These are phyloP conservation scores for Mesocricetus auratus DNA, from an alignment of 2,113 vertebrate genomes.

Conservation along the genomic window DNA sequence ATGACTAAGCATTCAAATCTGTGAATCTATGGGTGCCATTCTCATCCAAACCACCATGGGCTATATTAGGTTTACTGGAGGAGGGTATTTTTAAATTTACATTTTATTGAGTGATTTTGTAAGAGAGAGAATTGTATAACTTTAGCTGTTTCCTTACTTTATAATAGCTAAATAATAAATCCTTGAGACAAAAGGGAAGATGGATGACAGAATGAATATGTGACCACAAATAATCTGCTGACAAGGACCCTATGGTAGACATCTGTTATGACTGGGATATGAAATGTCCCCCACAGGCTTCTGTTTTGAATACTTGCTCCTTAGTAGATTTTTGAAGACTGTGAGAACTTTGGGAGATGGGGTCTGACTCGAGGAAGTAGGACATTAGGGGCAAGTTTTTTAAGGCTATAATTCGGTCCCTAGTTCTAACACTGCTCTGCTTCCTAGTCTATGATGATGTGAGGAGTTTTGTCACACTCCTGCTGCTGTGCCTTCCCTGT, in stretches of 20 bases:
- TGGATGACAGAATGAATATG: not conserved
- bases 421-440: not conserved
- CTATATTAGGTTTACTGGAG: not conserved
- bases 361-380: not conserved
- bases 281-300: not conserved
- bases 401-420: not conserved
- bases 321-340: no score
- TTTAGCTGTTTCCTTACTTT: conserved; percentile 20
- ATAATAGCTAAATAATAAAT: not conserved
- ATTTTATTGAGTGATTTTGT: conserved; percentile 3
- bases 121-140: not conserved
- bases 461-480: not conserved
- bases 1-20: not conserved
- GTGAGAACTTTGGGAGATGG: not conserved
- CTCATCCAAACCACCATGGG: not conserved
- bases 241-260: not conserved
- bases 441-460: not conserved
- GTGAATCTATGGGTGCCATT: not conserved
- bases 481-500: no score
- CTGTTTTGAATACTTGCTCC: not conserved
- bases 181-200: not conserved
- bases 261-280: not conserved
- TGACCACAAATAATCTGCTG: not conserved
- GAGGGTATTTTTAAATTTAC: not conserved
- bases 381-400: not conserved